phyloP scores from a whole-genome alignment of 2,113 vertebrate genomes.

The Engystomops pustulosus region DNA sequence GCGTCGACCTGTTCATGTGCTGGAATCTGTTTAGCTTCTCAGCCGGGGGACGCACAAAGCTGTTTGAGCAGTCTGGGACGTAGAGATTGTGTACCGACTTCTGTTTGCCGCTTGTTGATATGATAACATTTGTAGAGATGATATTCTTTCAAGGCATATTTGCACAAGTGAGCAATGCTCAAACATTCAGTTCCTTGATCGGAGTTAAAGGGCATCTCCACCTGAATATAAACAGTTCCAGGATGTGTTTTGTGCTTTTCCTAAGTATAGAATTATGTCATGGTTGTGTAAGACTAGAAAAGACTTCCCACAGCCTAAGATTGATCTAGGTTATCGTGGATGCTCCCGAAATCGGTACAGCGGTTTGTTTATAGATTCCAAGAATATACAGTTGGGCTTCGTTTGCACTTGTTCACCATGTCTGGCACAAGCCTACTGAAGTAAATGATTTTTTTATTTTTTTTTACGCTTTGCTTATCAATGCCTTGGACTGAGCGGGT shows the following conservation, averaged over 20 bases:
- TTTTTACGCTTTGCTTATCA: too few relatives aligned
- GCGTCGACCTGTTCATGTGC: not conserved
- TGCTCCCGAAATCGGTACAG: too few relatives aligned
- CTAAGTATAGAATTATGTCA: not conserved
- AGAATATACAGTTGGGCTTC: too few relatives aligned
- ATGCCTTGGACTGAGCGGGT: too few relatives aligned
- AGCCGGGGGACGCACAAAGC: constrained; percentile 15
- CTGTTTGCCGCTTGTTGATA: not conserved
- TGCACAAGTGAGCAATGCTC: not conserved
- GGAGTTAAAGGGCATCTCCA: not conserved
- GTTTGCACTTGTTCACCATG: too few relatives aligned
- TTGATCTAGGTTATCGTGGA: too few relatives aligned
- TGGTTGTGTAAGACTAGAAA: not conserved
- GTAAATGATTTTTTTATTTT: too few relatives aligned
- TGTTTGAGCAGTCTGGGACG: not conserved
- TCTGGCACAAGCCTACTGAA: too few relatives aligned
- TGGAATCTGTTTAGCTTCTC: constrained; percentile 16
- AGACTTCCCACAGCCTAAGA: too few relatives aligned
- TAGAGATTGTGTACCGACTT: not conserved
- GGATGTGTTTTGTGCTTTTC: not conserved
- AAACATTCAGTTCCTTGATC: not conserved
- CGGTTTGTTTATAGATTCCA: too few relatives aligned
- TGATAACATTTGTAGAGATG: not conserved
- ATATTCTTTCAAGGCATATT: not conserved
- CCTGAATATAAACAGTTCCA: not conserved